Conservation (phyloP, 2,888 invertebrate species). For the Drosophila tripunctata region DNA sequence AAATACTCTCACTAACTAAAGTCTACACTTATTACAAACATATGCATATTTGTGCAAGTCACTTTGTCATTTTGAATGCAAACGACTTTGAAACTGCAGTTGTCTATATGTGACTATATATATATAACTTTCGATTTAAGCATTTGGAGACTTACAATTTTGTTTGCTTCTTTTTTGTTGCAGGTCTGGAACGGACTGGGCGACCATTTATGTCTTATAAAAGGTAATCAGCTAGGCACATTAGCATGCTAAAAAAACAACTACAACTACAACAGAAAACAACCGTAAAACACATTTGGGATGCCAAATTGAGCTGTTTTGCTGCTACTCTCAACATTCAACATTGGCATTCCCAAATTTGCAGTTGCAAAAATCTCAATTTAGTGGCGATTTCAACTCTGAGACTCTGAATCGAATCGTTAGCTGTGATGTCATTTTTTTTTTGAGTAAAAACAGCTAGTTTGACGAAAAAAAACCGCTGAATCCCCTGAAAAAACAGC, state of each 20-base stretch:
- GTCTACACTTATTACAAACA: neutral
- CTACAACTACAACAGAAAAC: slow-evolving; percentile 14
- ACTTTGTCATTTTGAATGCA: slow-evolving; percentile 40
- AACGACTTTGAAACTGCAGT: slow-evolving; percentile 20
- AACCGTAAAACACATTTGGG: slow-evolving; percentile 15
- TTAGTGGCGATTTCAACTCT: slow-evolving; percentile 31
- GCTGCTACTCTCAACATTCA: slow-evolving; percentile 5
- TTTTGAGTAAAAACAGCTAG: too few species aligned
- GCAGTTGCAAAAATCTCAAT: slow-evolving; percentile 47
- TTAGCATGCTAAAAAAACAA: slow-evolving; percentile 52
- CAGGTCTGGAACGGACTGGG: slow-evolving; percentile 29
- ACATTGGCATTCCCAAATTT: slow-evolving; percentile 48
- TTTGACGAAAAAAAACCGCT: too few species aligned
- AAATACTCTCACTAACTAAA: too few species aligned
- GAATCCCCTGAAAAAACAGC: too few species aligned
- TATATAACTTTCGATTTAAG: slow-evolving; percentile 44
- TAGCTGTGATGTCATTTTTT: too few species aligned
- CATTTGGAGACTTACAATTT: slow-evolving; percentile 22
- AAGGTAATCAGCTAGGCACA: slow-evolving; percentile 67
- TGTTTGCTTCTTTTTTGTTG: slow-evolving; percentile 18
- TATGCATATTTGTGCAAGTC: slow-evolving; percentile 40
- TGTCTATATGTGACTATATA: neutral
- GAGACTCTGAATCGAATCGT: slow-evolving; percentile 34
- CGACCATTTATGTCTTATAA: slow-evolving; percentile 70
- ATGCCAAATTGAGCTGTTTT: slow-evolving; percentile 52